A percentile compares a stretch with the other conserved stretches of the same genome.
Evolutionary conservation across 2,113 vertebrate genomes (phyloP).

Genomic region (Ancistrus triradiatus): DNA sequence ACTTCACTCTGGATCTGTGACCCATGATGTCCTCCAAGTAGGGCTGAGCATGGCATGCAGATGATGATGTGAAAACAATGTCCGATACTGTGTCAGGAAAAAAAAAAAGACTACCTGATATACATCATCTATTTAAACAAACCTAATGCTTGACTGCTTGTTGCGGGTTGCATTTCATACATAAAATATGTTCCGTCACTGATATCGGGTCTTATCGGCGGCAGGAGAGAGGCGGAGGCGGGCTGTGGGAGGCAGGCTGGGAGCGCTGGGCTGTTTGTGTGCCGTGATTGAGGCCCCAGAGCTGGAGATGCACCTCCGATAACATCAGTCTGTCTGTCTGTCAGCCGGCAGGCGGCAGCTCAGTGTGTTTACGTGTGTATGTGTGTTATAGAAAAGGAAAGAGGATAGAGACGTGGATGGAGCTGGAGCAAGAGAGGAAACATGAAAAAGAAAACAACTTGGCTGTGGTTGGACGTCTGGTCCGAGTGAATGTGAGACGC

Average conservation of each 20-base stretch:
- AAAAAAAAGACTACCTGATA: conserved; percentile 81
- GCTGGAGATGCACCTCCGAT: conserved; percentile 79
- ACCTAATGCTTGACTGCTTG: conserved; percentile 93
- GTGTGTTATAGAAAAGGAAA: conserved; percentile 19
- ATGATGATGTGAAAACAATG: conserved; percentile 63
- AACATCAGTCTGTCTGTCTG: conserved; percentile 78
- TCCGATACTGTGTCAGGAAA: conserved; percentile 70
- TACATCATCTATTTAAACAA: conserved; percentile 97
- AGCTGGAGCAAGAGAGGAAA: conserved; percentile 18
- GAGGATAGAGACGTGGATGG: conserved; percentile 36
- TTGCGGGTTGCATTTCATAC: conserved; percentile 91
- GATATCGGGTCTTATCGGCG: conserved; percentile 90
- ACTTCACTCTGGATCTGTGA: not conserved
- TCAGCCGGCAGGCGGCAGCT: conserved; percentile 63
- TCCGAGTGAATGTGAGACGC: conserved; percentile 25
- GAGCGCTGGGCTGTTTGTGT: conserved; percentile 83
- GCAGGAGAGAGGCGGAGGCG: conserved; percentile 35
- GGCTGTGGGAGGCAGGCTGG: conserved; percentile 46
- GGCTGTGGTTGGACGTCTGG: conserved; percentile 12
- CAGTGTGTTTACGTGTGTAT: conserved; percentile 22
- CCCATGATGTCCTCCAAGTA: conserved; percentile 5
- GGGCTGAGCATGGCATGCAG: not conserved
- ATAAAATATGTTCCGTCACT: conserved; percentile 97
- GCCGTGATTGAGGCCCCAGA: conserved; percentile 76
- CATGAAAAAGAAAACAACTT: not conserved